These are phyloP conservation scores for Diploscapter pachys DNA, from an alignment of 1,140 invertebrate species.

Conservation along the genomic window DNA sequence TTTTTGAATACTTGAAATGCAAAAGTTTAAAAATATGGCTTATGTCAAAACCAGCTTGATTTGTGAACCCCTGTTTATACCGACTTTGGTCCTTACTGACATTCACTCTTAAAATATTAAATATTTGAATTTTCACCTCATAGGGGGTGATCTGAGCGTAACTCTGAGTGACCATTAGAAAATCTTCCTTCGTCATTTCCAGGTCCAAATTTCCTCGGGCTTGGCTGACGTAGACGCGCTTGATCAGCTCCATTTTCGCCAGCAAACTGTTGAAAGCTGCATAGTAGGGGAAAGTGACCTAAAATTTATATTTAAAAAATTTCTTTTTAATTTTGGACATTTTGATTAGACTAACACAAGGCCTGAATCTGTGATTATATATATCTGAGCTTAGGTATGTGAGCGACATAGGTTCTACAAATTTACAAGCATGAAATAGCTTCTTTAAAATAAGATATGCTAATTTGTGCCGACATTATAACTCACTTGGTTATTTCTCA, in stretches of 20 bases:
- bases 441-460: no score
- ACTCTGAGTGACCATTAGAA: conserved; percentile 91
- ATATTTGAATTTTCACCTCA: conserved; percentile 69
- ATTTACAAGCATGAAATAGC: no score
- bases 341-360: no score
- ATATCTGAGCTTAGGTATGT: no score
- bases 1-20: no score
- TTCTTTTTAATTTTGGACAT: no score
- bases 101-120: not conserved
- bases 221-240: conserved; percentile 79
- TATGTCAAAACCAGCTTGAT: no score
- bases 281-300: conserved; percentile 94
- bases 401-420: no score
- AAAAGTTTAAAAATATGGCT: no score
- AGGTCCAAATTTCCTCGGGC: conserved; percentile 78
- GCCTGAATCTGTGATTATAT: no score
- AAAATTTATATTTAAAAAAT: not conserved
- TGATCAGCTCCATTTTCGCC: conserved; percentile 97
- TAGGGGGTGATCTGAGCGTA: conserved; percentile 97
- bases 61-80: not conserved
- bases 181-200: conserved; percentile 82
- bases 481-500: conserved; percentile 7
- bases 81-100: no score
- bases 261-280: conserved; percentile 95
- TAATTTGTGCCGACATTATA: not conserved